These are phyloP conservation scores for Volucella zonaria DNA, from an alignment of 2,888 invertebrate species.

Conservation along the genomic window DNA sequence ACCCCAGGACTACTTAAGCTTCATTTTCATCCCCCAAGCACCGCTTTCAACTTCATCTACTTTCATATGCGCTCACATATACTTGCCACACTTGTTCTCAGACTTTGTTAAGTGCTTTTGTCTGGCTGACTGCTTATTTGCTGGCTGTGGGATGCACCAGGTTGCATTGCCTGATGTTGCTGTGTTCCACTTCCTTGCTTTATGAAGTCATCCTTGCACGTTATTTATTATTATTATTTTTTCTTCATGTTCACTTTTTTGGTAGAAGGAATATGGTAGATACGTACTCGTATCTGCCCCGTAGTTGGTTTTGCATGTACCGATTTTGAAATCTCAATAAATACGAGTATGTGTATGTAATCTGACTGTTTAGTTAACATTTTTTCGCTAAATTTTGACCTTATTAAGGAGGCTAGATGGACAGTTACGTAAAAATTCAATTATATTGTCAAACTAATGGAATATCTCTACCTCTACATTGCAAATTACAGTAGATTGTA, in stretches of 20 bases:
- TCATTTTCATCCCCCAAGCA: constrained; percentile 54
- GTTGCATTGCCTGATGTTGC: constrained; percentile 21
- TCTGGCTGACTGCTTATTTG: constrained; percentile 64
- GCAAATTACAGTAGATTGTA: constrained; percentile 58
- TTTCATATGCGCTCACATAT: constrained; percentile 32
- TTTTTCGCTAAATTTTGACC: not conserved
- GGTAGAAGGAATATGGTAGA: constrained; percentile 6
- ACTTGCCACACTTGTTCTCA: constrained; percentile 69
- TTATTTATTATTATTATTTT: constrained; percentile 30
- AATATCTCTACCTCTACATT: constrained; percentile 29
- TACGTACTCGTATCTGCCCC: not conserved
- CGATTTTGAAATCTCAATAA: constrained; percentile 48
- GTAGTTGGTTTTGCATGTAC: not conserved
- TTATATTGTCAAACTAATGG: constrained; percentile 12
- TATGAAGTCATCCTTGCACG: constrained; percentile 34
- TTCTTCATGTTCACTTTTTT: not conserved
- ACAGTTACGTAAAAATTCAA: constrained; percentile 26
- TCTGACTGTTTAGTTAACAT: no score
- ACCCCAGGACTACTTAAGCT: constrained; percentile 62
- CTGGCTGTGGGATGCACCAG: constrained; percentile 31
- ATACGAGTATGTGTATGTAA: not conserved
- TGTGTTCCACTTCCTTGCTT: constrained; percentile 56
- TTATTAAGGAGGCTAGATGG: not conserved
- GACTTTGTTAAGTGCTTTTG: constrained; percentile 72
- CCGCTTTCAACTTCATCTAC: constrained; percentile 44